A percentile compares a stretch with the other conserved stretches of the same genome.
Evolutionary conservation across 2,113 vertebrate genomes (phyloP).

Genomic region (Colaptes auratus): DNA sequence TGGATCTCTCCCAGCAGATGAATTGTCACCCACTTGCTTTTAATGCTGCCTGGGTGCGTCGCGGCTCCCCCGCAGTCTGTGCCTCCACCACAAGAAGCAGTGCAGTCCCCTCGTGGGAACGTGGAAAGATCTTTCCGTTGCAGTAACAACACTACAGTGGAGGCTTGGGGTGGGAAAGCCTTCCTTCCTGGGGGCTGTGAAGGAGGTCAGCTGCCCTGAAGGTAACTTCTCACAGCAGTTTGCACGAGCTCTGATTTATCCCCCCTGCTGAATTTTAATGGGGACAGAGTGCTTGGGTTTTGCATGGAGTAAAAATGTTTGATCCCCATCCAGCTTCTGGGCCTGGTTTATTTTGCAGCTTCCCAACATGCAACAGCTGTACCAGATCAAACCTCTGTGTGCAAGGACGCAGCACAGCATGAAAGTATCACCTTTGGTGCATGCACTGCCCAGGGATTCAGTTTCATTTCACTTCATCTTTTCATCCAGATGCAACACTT

Average conservation of each 20-base stretch:
- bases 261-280: slow-evolving; percentile 2
- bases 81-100: neutral
- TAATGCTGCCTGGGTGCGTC: slow-evolving; percentile 26
- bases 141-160: neutral
- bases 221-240: neutral
- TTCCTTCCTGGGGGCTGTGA: neutral
- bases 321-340: neutral
- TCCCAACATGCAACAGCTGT: neutral
- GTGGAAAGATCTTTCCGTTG: neutral
- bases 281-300: neutral
- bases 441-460: neutral
- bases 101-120: neutral
- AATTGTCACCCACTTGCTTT: neutral
- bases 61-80: neutral
- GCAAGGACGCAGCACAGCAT: neutral
- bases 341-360: neutral
- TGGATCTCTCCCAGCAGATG: slow-evolving; percentile 47
- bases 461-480: neutral
- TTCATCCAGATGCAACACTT: neutral
- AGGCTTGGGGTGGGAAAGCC: neutral
- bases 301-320: neutral
- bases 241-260: neutral
- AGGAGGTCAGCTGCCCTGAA: neutral
- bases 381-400: neutral
- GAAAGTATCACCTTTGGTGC: neutral